Conservation (phyloP, 2,888 invertebrate genomes). For the Mystacides longicornis region DNA sequence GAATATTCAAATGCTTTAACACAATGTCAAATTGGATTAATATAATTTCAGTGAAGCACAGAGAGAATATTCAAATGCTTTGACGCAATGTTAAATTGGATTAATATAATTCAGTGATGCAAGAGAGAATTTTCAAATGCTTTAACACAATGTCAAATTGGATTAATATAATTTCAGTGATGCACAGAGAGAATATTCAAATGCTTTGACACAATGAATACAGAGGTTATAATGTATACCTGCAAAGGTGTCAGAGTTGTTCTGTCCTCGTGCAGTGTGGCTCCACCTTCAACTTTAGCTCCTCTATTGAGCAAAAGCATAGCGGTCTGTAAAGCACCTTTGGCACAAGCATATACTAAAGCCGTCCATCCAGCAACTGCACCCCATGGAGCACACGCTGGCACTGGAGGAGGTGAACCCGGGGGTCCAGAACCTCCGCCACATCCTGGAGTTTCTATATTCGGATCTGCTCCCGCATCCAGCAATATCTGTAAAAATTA, state of each 20-base stretch:
- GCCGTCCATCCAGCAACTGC: constrained; percentile 65
- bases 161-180: too few species aligned
- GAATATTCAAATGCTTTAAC: too few species aligned
- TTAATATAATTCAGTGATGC: too few species aligned
- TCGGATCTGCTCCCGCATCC: constrained; percentile 76
- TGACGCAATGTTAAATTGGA: too few species aligned
- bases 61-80: too few species aligned
- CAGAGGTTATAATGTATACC: too few species aligned
- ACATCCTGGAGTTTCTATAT: constrained; percentile 67
- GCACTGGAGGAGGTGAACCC: constrained; percentile 32
- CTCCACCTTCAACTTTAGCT: constrained; percentile 81
- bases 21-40: too few species aligned
- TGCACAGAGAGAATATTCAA: too few species aligned
- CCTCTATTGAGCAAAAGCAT: constrained; percentile 70
- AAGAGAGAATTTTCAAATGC: too few species aligned
- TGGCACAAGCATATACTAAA: constrained; percentile 64
- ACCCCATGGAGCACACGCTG: constrained; percentile 32
- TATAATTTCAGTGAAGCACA: too few species aligned
- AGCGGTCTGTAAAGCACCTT: constrained; percentile 52
- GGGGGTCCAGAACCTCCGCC: constrained; percentile 29
- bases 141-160: too few species aligned
- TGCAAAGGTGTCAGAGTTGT: constrained; percentile 84
- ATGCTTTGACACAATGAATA: too few species aligned
- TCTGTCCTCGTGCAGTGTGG: constrained; percentile 72
- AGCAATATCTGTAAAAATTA: constrained; percentile 49